Evolutionary conservation across 2,888 invertebrate species (phyloP).

Genomic region (Lydus trimaculatus): DNA sequence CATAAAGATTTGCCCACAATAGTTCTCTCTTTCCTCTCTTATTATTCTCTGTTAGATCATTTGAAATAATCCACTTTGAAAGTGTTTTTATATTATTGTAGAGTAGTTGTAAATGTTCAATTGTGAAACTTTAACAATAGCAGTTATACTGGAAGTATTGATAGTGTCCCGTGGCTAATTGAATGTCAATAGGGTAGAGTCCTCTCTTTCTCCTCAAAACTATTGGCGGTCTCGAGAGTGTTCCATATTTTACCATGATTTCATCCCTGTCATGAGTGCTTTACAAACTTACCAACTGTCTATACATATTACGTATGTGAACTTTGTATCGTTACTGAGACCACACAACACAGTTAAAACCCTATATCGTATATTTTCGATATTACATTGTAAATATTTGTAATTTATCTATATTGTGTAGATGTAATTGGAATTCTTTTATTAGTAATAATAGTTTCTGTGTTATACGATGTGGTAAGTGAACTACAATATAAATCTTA

Average conservation of each 20-base stretch:
- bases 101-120: constrained; percentile 27
- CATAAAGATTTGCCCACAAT: neutral
- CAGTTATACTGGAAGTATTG: constrained; percentile 20
- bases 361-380: neutral
- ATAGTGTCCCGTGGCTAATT: constrained; percentile 31
- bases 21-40: neutral
- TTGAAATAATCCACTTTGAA: constrained; percentile 17
- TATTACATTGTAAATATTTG: too few relatives aligned
- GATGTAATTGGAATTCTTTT: neutral
- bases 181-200: constrained; percentile 26
- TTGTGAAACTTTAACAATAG: constrained; percentile 29
- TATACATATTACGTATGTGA: constrained; percentile 10
- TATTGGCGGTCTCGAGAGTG: constrained; percentile 24
- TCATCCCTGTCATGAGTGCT: constrained; percentile 34
- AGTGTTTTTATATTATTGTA: constrained; percentile 16
- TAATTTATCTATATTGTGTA: neutral
- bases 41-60: neutral
- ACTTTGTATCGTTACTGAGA: constrained; percentile 21
- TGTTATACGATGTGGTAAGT: neutral
- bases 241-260: constrained; percentile 36
- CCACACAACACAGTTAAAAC: constrained; percentile 16
- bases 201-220: constrained; percentile 11
- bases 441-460: neutral
- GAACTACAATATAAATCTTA: neutral
- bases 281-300: constrained; percentile 29